Evolutionary conservation across 2,888 invertebrate species (phyloP).

Genomic region (Nyleta sp.): DNA sequence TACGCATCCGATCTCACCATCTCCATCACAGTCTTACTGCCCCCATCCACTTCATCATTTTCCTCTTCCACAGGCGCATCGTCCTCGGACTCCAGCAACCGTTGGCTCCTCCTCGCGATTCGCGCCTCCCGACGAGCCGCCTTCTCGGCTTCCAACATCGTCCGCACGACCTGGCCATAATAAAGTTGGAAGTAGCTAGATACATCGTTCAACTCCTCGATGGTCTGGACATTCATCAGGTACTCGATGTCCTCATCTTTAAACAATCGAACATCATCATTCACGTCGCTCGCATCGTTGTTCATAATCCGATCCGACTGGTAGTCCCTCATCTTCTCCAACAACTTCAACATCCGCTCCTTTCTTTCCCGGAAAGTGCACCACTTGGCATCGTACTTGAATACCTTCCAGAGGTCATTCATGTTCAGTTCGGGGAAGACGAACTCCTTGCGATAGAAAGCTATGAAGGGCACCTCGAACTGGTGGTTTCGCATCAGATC

Average conservation of each 20-base stretch:
- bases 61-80: no score
- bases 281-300: no score
- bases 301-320: slow-evolving; percentile 91
- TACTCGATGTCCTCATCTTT: slow-evolving; percentile 93
- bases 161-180: slow-evolving; percentile 92
- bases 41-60: no score
- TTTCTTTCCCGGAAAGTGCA: slow-evolving; percentile 94
- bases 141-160: slow-evolving; percentile 91
- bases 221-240: slow-evolving; percentile 89
- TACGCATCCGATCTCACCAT: no score
- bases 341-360: slow-evolving; percentile 90
- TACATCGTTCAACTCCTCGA: slow-evolving; percentile 96
- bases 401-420: slow-evolving; percentile 99
- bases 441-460: slow-evolving; percentile 99
- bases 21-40: no score
- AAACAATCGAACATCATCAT: slow-evolving; percentile 90
- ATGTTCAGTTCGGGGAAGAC: slow-evolving; percentile 97
- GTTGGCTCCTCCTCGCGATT: slow-evolving; percentile 46
- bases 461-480: slow-evolving; percentile 98
- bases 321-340: slow-evolving; percentile 96
- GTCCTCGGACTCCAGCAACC: no score
- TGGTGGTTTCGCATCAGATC: slow-evolving; percentile 98
- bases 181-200: slow-evolving; percentile 96
- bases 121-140: slow-evolving; percentile 85
- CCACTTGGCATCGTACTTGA: slow-evolving; percentile 97